Percentiles rank a stretch among this genome's conserved stretches.
Conservation (phyloP, 2,113 vertebrate species). For the Axis porcinus region DNA sequence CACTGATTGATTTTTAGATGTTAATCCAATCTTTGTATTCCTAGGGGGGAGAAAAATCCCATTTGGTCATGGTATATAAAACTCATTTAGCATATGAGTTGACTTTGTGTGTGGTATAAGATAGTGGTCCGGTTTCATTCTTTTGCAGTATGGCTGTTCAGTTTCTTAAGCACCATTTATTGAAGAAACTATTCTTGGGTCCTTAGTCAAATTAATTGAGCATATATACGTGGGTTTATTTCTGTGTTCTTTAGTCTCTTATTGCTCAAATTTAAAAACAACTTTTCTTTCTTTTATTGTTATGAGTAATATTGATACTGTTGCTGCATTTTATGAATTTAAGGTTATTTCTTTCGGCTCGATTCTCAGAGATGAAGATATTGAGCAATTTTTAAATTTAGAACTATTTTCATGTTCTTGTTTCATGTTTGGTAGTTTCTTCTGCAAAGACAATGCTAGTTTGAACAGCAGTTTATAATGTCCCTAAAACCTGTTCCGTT, state of each 20-base stretch:
- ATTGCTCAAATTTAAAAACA: not conserved
- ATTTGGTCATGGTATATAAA: not conserved
- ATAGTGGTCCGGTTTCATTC: not conserved
- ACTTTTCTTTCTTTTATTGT: not conserved
- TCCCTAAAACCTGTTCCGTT: not conserved
- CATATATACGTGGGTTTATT: not conserved
- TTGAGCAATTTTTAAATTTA: not conserved
- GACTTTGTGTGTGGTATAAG: not conserved
- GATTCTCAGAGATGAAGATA: not conserved
- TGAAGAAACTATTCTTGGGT: not conserved
- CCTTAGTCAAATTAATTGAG: not conserved
- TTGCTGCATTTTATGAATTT: not conserved
- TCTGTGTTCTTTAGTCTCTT: not conserved
- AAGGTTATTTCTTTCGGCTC: not conserved
- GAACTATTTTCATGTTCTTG: not conserved
- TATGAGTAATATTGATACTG: not conserved
- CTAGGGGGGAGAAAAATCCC: not conserved
- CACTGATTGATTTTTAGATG: not conserved
- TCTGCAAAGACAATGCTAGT: not conserved
- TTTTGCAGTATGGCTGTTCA: not conserved
- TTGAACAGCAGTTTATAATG: not conserved
- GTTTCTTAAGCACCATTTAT: not conserved
- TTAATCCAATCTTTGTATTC: not conserved
- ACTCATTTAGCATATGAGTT: not conserved
- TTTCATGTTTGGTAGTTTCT: not conserved